Evolutionary conservation across 2,797 vertebrate species (phyloP), one percentile per base, ranked within the genome.

Genomic region (Alauda arvensis): DNA sequence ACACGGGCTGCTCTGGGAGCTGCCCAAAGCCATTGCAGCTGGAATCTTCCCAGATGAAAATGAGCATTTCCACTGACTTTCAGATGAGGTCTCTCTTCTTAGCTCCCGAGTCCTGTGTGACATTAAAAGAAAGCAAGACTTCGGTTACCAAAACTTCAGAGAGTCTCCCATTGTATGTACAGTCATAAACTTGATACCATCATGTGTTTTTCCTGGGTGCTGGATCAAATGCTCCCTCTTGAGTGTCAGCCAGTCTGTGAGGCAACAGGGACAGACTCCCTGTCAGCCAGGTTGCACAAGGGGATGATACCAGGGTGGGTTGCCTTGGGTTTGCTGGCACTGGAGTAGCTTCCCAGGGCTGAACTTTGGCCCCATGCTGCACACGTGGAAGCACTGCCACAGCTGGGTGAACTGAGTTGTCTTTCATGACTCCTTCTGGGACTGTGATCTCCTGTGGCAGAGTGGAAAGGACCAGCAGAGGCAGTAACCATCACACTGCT

Each of bases 361-460:
- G 53, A 74, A 34, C 79, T 63, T 79, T 43, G 14, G 31, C 28
- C 20, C 14, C 5, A 1, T 75, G 62, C 51, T 18, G 16, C 6
- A 6, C 14, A 42, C 48, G 8, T 59, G 70, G 34, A 87, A 17
- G 40, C 24, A 12, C 24, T 3, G 3, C 17, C 46, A 11, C 45
- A 24, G 33, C 4, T 26, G 10, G 4, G 12, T 76, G 56, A 83
- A 42, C n/a, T 7, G 24, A 15, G 31, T 39, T 63, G 28, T 18
- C 45, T 74, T 37, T 42, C 6, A 1, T 26, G 49, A 24, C 29
- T 43, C 72, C 20, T 80, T 5, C 28, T 3, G 10, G 29, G 34
- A 28, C 69, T 0, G 0, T 53, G 65, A 37, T 53, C 68, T 84
- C 31, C 61, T 3, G 7, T 3, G 7, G 23, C 2, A 1, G 31